Percentiles rank a stretch among this genome's conserved stretches.
Evolutionary conservation across 2,113 vertebrate genomes (phyloP).

Genomic region (Ceyx melanurus): DNA sequence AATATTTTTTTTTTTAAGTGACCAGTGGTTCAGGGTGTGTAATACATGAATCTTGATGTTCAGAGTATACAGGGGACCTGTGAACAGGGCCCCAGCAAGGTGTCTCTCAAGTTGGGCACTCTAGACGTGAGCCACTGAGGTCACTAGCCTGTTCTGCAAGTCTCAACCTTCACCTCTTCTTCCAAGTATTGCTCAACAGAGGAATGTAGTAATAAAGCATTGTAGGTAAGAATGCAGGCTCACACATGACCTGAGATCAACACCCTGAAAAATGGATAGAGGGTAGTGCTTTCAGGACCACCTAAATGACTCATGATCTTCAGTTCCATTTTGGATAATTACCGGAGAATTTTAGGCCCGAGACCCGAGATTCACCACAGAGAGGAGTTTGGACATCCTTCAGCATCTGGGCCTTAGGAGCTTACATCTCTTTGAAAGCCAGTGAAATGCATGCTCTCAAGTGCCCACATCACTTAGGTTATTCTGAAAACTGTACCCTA

Average conservation of each 20-base stretch:
- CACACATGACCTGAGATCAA: slow-evolving; percentile 63
- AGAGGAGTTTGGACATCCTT: background rate
- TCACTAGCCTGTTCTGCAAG: slow-evolving; percentile 54
- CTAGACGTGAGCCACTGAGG: slow-evolving; percentile 23
- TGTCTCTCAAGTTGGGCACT: slow-evolving; percentile 36
- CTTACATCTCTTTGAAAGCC: background rate
- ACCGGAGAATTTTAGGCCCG: background rate
- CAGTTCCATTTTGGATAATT: background rate
- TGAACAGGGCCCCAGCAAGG: background rate
- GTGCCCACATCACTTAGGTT: slow-evolving; percentile 32
- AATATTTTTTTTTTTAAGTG: background rate
- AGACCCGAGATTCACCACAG: background rate
- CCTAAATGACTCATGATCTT: slow-evolving; percentile 45
- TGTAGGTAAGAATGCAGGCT: slow-evolving; percentile 64
- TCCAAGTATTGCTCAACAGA: slow-evolving; percentile 66
- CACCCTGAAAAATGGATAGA: slow-evolving; percentile 67
- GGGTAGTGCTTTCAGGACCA: slow-evolving; percentile 47
- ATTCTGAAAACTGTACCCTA: slow-evolving; percentile 67
- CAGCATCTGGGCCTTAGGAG: background rate
- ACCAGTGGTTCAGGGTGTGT: slow-evolving; percentile 44
- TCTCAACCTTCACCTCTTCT: slow-evolving; percentile 51
- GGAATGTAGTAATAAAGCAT: slow-evolving; percentile 67
- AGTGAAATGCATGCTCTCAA: background rate
- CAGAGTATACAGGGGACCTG: slow-evolving; percentile 13
- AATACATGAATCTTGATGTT: slow-evolving; percentile 17